Conservation (phyloP, 2,113 vertebrate species). For the Cathartes aura region DNA sequence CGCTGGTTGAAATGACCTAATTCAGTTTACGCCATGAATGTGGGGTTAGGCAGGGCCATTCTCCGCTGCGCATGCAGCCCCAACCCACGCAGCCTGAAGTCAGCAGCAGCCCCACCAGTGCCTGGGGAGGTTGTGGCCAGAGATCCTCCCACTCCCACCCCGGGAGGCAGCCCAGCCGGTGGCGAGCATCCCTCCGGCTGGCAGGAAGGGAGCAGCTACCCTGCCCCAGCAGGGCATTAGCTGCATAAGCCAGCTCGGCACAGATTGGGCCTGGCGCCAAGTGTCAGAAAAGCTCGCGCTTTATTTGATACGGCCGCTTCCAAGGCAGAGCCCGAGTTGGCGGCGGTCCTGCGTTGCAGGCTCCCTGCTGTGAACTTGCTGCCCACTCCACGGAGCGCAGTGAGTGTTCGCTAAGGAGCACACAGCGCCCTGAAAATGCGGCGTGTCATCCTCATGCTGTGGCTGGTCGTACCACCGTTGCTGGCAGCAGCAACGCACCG, state of each 20-base stretch:
- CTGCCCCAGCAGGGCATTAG: not conserved
- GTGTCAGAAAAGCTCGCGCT: not conserved
- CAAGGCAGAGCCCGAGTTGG: not conserved
- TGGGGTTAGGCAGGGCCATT: not conserved
- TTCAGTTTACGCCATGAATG: not conserved
- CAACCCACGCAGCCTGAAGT: not conserved
- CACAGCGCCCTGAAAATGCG: not conserved
- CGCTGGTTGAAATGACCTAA: not conserved
- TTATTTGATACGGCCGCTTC: not conserved
- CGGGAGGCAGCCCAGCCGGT: not conserved
- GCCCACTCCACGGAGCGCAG: fast-evolving
- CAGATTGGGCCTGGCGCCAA: not conserved
- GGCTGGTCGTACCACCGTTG: not conserved
- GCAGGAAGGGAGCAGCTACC: not conserved
- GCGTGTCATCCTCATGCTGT: not conserved
- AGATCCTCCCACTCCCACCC: not conserved
- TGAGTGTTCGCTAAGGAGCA: fast-evolving
- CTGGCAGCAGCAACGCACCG: not conserved
- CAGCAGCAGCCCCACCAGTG: not conserved
- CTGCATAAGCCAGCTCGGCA: not conserved
- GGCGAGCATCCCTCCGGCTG: not conserved
- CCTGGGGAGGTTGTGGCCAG: fast-evolving
- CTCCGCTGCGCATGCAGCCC: not conserved
- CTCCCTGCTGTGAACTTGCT: not conserved
- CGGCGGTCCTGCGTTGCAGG: not conserved